phyloP scores from a whole-genome alignment of 2,113 vertebrate genomes.

The Lagopus muta region DNA sequence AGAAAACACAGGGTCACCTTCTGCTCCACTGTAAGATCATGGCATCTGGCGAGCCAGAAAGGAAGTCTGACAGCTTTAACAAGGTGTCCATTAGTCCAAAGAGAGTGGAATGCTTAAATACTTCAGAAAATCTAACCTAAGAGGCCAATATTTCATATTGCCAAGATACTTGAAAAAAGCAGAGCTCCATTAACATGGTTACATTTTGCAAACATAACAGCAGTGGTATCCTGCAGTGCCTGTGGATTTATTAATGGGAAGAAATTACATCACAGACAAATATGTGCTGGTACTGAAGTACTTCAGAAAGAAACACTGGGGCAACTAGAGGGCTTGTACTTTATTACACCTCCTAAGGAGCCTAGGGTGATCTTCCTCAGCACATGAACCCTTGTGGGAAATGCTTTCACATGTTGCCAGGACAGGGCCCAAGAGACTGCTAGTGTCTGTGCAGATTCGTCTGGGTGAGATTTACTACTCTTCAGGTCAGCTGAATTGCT shows the following conservation, averaged over 20 bases:
- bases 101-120: background rate
- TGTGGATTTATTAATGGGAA: slow-evolving; percentile 47
- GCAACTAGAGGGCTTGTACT: background rate
- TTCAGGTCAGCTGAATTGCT: background rate
- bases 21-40: fast-evolving
- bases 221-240: background rate
- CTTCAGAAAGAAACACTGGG: background rate
- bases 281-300: slow-evolving; percentile 24
- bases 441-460: background rate
- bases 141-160: background rate
- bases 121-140: background rate
- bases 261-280: slow-evolving; percentile 30
- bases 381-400: background rate
- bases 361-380: background rate
- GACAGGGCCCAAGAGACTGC: background rate
- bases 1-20: background rate
- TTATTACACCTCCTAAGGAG: background rate
- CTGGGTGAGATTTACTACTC: background rate
- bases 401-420: background rate
- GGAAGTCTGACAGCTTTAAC: slow-evolving; percentile 6
- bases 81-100: background rate
- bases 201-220: slow-evolving; percentile 6
- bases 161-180: background rate
- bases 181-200: background rate
- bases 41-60: background rate